phyloP scores from a whole-genome alignment of 1,140 invertebrate genomes.

The Elymnias hypermnestra region DNA sequence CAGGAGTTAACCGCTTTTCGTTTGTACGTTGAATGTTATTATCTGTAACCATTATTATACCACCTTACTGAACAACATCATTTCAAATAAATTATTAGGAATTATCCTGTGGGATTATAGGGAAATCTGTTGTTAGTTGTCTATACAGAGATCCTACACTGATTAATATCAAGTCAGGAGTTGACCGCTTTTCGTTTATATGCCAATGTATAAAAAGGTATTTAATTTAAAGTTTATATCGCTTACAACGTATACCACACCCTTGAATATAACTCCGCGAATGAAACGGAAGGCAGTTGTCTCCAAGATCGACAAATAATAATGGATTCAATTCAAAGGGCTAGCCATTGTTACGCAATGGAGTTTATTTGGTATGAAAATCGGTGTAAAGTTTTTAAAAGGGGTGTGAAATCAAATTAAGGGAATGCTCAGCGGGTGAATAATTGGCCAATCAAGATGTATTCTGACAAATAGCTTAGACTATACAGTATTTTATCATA shows the following conservation, averaged over 20 bases:
- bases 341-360: constrained; percentile 53
- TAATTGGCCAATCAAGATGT: constrained; percentile 34
- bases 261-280: constrained; percentile 34
- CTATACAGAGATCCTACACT: no score
- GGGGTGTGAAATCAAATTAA: constrained; percentile 45
- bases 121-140: no score
- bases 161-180: no score
- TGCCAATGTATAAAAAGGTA: no score
- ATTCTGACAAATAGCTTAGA: constrained; percentile 11
- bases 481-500: not conserved
- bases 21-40: no score
- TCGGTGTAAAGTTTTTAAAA: constrained; percentile 46
- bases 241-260: constrained; percentile 21
- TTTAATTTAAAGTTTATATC: no score
- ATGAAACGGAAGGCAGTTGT: constrained; percentile 56
- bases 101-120: no score
- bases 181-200: no score
- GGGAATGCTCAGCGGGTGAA: constrained; percentile 22
- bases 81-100: no score
- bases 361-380: constrained; percentile 65
- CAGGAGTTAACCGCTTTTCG: no score
- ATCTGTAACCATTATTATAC: no score
- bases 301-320: constrained; percentile 44
- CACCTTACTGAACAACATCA: no score
- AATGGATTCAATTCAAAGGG: constrained; percentile 43